Evolutionary conservation across 1,140 invertebrate genomes (phyloP).

Genomic region (Bombus pyrosoma): DNA sequence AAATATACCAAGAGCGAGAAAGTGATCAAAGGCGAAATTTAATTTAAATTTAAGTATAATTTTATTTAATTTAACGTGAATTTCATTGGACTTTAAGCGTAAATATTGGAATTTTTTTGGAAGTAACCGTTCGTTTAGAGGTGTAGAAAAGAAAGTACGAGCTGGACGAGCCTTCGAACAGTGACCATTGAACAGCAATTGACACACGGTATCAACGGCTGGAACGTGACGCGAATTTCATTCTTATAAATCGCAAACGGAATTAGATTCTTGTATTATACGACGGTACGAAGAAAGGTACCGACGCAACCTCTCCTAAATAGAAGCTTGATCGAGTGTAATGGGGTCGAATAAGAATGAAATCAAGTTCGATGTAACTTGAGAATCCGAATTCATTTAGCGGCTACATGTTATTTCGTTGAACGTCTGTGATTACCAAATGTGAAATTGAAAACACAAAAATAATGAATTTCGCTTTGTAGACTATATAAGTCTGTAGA

Average conservation of each 20-base stretch:
- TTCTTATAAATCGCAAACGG: conserved; percentile 20
- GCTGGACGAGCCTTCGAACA: not conserved
- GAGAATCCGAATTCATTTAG: conserved; percentile 1
- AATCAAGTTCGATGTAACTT: conserved; percentile 18
- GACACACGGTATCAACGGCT: conserved; percentile 19
- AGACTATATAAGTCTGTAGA: no score
- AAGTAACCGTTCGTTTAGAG: conserved; percentile 1
- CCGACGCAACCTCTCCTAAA: conserved; percentile 13
- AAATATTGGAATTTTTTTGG: no score
- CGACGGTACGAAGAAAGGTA: conserved; percentile 4
- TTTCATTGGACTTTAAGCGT: not conserved
- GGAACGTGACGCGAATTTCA: conserved; percentile 30
- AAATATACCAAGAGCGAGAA: not conserved
- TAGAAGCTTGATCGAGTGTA: conserved; percentile 21
- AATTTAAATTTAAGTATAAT: no score
- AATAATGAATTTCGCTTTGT: not conserved
- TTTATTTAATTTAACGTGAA: not conserved
- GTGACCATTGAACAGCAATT: conserved; percentile 7
- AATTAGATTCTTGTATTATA: conserved; percentile 28
- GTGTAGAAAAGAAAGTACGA: not conserved
- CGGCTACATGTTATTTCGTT: no score
- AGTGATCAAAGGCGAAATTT: not conserved
- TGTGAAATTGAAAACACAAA: not conserved
- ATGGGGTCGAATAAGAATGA: conserved; percentile 10
- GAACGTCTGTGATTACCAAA: not conserved